phyloP scores from a whole-genome alignment of 2,797 vertebrate species.

The Epinephelus awoara region DNA sequence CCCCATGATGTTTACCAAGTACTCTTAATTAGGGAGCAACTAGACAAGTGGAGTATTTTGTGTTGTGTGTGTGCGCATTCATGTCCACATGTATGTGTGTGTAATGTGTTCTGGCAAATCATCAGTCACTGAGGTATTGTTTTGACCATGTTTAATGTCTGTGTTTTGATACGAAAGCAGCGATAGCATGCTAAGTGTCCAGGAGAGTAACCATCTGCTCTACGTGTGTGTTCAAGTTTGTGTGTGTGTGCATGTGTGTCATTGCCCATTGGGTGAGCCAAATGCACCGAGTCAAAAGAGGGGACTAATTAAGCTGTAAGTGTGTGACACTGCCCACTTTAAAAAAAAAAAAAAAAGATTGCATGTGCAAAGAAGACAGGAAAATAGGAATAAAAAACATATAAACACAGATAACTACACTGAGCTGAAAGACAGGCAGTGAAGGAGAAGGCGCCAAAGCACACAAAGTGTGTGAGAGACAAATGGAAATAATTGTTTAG shows the following conservation, averaged over 20 bases:
- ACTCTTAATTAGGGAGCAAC: conserved; percentile 41
- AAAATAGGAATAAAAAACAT: background rate
- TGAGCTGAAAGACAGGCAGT: background rate
- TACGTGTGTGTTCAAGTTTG: conserved; percentile 8
- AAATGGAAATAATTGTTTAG: background rate
- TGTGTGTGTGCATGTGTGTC: conserved; percentile 17
- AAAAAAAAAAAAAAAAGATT: background rate
- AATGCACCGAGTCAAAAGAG: conserved; percentile 27
- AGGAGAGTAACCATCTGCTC: conserved; percentile 59
- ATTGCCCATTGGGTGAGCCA: background rate
- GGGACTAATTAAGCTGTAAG: conserved; percentile 26
- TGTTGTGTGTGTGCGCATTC: background rate
- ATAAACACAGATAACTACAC: background rate
- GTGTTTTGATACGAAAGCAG: conserved; percentile 42
- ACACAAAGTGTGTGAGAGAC: background rate
- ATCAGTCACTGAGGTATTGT: conserved; percentile 53
- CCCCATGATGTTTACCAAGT: conserved; percentile 16
- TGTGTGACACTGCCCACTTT: background rate
- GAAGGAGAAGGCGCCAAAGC: background rate
- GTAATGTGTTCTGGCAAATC: conserved; percentile 33
- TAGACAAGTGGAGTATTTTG: conserved; percentile 6
- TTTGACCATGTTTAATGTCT: conserved; percentile 39
- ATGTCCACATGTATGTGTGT: conserved; percentile 14
- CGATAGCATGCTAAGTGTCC: conserved; percentile 27
- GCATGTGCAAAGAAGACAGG: background rate